Conservation (phyloP, 2,113 vertebrate genomes). For the Dasyurus viverrinus region DNA sequence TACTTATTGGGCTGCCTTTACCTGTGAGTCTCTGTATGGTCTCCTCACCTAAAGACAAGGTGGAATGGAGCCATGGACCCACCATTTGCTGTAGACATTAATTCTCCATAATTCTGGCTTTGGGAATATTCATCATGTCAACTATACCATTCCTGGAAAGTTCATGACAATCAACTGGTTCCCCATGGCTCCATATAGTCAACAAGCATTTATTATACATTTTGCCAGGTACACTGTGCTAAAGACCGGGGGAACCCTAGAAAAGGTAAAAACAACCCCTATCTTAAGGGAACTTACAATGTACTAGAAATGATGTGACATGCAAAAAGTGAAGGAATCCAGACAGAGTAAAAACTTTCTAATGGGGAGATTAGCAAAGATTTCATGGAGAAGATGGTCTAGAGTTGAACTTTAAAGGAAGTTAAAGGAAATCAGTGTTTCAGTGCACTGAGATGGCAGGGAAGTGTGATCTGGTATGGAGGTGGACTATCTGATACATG, state of each 20-base stretch:
- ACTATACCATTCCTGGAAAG: neutral
- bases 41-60: neutral
- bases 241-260: neutral
- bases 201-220: neutral
- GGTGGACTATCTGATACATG: too few species aligned
- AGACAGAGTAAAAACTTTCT: too few species aligned
- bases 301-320: too few species aligned
- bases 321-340: too few species aligned
- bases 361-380: too few species aligned
- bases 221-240: neutral
- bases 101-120: neutral
- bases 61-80: neutral
- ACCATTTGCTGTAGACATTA: neutral
- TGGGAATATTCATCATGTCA: neutral
- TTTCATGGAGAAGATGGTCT: too few species aligned
- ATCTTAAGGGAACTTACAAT: too few species aligned
- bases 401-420: too few species aligned
- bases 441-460: too few species aligned
- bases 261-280: neutral
- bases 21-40: neutral
- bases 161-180: neutral
- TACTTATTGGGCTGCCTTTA: neutral
- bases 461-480: too few species aligned
- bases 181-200: neutral
- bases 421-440: too few species aligned